Evolutionary conservation across 2,797 vertebrate species (phyloP), one percentile per base, ranked within the genome.

Genomic region (Sylvilagus floridanus): DNA sequence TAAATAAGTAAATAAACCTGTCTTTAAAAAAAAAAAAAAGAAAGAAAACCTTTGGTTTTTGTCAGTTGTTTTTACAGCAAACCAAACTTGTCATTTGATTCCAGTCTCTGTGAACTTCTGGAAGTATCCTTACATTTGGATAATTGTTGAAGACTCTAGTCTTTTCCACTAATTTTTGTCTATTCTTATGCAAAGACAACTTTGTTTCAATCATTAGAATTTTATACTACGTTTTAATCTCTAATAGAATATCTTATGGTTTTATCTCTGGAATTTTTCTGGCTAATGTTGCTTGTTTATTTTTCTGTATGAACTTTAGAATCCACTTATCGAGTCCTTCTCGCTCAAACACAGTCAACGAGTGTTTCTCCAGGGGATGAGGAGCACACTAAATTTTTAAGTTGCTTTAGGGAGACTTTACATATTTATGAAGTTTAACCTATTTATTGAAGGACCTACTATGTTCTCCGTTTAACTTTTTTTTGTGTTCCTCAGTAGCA

Each of bases 221-320:
- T 28, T 42, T 75, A 32, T 82, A 69, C 71, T n/a, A 35, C 81
- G 66, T 35, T 87, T 84, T 95, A 75, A 17, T 71, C 62, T 63
- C 32, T 72, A 35, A 76, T 62, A 68, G 26, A 62, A 8, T 62
- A 76, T 63, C 30, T 72, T 57, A 69, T 79, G n/a, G 14, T 76
- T 78, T 62, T 77, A 71, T 69, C 52, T 76, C 6, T 75, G 90
- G 19, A 78, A 73, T 85, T 92, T 69, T 84, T 82, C 57, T 94
- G 28, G 9, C 16, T 78, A 57, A 68, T 54, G 13, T 66, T 86
- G 26, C 60, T 95, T 91, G 6, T 60, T 77, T 83, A 62, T 17
- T 77, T 92, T 94, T 93, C 79, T 37, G 52, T 79, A 54, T 37
- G 62, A 88, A 88, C 19, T 63, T 89, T 92, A 75, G 47, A 72